Percentiles rank a stretch among this genome's conserved stretches.
Evolutionary conservation across 1,140 invertebrate genomes (phyloP).

Genomic region (Drosophila lini): DNA sequence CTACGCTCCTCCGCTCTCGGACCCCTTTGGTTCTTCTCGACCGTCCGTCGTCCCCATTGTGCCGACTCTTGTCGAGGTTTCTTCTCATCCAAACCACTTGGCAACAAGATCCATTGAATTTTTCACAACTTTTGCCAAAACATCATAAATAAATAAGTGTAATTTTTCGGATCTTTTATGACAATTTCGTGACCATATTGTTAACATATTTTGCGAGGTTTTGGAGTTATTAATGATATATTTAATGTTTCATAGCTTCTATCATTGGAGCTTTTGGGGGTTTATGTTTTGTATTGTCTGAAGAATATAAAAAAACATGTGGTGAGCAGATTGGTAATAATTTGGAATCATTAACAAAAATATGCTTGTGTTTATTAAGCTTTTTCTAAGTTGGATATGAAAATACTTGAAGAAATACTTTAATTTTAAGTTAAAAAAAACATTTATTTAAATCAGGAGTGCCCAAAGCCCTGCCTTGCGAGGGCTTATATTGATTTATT

Average conservation of each 20-base stretch:
- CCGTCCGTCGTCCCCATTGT: conserved; percentile 27
- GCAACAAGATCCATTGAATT: conserved; percentile 25
- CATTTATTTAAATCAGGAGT: neutral
- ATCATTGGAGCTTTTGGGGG: neutral
- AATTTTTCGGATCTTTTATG: conserved; percentile 3
- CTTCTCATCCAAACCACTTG: conserved; percentile 52
- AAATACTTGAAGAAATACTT: neutral
- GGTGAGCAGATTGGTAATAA: neutral
- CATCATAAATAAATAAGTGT: conserved; percentile 1
- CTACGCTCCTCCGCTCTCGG: conserved; percentile 39
- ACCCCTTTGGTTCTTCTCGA: conserved; percentile 17
- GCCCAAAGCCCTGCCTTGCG: no score
- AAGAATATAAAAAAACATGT: conserved; percentile 3
- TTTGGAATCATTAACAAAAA: neutral
- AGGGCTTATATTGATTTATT: neutral
- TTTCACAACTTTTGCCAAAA: conserved; percentile 28
- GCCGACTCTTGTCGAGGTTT: conserved; percentile 46
- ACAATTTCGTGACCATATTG: conserved; percentile 25
- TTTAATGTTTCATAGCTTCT: conserved; percentile 1
- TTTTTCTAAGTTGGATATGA: neutral
- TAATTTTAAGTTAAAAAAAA: neutral
- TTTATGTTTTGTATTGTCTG: neutral
- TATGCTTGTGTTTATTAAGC: neutral
- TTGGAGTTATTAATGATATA: neutral
- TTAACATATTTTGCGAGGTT: conserved; percentile 1